Percentiles rank a stretch among this genome's conserved stretches.
Evolutionary conservation across 2,888 invertebrate species (phyloP).

Genomic region (Pollenia amentaria): DNA sequence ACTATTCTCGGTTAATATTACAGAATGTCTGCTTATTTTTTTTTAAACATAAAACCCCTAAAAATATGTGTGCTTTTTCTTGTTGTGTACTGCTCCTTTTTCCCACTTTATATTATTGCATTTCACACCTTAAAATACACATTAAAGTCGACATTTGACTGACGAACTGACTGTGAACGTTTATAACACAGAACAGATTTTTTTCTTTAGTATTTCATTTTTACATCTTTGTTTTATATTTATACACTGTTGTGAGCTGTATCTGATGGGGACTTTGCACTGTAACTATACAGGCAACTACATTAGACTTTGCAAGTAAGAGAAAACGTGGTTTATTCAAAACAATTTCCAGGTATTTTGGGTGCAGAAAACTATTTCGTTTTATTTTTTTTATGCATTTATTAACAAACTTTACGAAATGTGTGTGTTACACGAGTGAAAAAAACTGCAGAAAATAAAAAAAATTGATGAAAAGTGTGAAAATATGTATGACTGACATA

Average conservation of each 20-base stretch:
- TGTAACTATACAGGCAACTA: neutral
- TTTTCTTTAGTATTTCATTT: neutral
- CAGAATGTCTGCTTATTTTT: conserved; percentile 14
- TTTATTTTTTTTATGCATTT: neutral
- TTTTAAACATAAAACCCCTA: conserved; percentile 9
- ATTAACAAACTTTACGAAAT: neutral
- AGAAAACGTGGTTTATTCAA: neutral
- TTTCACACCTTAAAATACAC: conserved; percentile 42
- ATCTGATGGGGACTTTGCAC: neutral
- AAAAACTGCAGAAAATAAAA: conserved; percentile 22
- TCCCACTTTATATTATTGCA: neutral
- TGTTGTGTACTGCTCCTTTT: neutral
- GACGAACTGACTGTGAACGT: conserved; percentile 4
- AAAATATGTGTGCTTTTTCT: conserved; percentile 58
- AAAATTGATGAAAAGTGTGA: neutral
- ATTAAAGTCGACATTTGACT: conserved; percentile 48
- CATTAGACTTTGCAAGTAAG: conserved; percentile 1
- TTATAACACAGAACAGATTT: neutral
- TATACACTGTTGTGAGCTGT: neutral
- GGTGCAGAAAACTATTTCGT: conserved; percentile 1
- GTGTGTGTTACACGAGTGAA: neutral
- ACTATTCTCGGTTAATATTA: neutral
- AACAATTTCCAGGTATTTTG: neutral
- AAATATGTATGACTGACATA: no score
- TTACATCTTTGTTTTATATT: neutral